These are phyloP conservation scores for Malurus cyaneus DNA, from an alignment of 2,113 vertebrate species.

Conservation along the genomic window DNA sequence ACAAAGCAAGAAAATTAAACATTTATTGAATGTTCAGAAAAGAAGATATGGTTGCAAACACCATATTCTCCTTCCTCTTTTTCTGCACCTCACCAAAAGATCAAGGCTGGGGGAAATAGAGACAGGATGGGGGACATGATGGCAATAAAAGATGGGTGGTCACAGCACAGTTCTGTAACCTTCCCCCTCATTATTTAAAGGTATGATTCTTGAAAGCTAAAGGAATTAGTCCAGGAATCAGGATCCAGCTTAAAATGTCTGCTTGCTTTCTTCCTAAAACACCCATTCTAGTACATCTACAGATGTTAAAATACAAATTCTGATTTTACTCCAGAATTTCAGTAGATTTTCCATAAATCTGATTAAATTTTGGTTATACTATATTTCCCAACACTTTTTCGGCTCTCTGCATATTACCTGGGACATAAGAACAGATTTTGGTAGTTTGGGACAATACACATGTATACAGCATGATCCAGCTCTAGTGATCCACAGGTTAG, in stretches of 20 bases:
- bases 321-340: neutral
- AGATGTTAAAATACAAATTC: neutral
- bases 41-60: neutral
- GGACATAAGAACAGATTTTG: neutral
- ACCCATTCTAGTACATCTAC: neutral
- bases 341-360: neutral
- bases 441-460: neutral
- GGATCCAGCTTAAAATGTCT: neutral
- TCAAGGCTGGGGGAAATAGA: neutral
- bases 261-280: neutral
- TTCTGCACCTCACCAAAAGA: neutral
- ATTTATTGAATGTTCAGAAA: neutral
- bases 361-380: neutral
- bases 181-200: neutral
- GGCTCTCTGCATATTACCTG: neutral
- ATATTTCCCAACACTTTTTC: neutral
- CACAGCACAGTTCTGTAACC: neutral
- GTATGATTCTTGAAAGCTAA: neutral
- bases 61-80: neutral
- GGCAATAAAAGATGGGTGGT: neutral
- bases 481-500: neutral
- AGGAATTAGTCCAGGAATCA: neutral
- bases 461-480: neutral
- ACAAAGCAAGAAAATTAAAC: neutral
- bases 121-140: fast-evolving